Base-by-base conservation (phyloP, 1,140 invertebrate species). In the Neodiprion fabricii region DNA sequence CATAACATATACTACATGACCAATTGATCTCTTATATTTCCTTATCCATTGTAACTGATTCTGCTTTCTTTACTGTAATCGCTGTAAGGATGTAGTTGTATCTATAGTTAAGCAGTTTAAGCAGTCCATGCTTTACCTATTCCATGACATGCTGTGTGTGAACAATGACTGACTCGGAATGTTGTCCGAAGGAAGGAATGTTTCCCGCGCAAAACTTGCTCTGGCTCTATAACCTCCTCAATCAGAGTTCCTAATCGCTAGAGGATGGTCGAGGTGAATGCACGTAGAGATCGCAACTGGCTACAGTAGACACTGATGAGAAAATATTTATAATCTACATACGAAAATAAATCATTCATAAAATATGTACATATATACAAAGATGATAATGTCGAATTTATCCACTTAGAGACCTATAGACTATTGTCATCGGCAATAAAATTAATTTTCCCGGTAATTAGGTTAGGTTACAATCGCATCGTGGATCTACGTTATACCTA, bases 201-300 rank as follows among this genome's bases (percentile, higher is more conserved):
- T 69, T 69, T 69, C 67, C 67, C 67, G 67, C 67, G 67, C 67
- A 69, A 69, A 69, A 69, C 67, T 69, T 69, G 40, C 67, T 69
- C 17, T 17, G 11, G 53, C n/a, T 61, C 53, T 61, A 69, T 23
- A 21, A 21, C 21, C 67, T 12, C 21, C 67, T 69, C 67, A 23
- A 23, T 47, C 40, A 69, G 67, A 69, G 67, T 69, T 69, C 67
- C 67, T 17, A 9, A 61, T 61, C 53, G 8, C n/a, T 61, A 17
- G 53, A 61, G 8, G 53, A 14, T 5, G 53, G n/a, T 61, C 4
- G 53, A 61, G 28, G 2, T 5, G 28, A 40, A 40, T 40, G 5
- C 28, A 40, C 5, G 28, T 40, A 40, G 28, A 40, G 28, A 40
- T 5, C 5, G 28, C 28, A 40, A 5, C 28, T 4, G 2, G 28